phyloP scores from a whole-genome alignment of 2,113 vertebrate species.

The Pteronura brasiliensis region DNA sequence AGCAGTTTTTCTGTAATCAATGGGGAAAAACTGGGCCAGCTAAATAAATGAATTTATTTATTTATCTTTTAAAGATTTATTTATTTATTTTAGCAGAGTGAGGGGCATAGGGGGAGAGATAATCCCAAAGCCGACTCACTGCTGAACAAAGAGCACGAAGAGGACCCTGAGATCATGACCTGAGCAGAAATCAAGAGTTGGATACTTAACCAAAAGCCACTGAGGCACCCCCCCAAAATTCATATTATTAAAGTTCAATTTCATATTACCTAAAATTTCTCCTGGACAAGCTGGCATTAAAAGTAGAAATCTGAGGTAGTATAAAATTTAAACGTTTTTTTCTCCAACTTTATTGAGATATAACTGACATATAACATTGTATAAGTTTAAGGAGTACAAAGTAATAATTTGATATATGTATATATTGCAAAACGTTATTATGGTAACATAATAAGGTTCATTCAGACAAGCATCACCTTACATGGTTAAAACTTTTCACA shows the following conservation, averaged over 20 bases:
- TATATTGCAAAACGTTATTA: fast-evolving
- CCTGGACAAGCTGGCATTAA: background rate
- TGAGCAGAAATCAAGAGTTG: background rate
- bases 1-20: background rate
- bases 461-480: too few relatives aligned
- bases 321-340: background rate
- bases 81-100: background rate
- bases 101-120: background rate
- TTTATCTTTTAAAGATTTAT: background rate
- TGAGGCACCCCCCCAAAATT: background rate
- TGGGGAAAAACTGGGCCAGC: background rate
- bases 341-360: background rate
- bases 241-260: background rate
- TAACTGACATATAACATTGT: background rate
- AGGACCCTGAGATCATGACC: background rate
- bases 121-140: background rate
- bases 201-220: background rate
- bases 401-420: background rate
- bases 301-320: background rate
- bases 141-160: background rate
- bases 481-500: background rate
- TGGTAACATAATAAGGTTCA: too few relatives aligned
- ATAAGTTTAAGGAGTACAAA: background rate
- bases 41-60: background rate
- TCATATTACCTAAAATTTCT: background rate